Conservation (phyloP, 2,888 invertebrate species). For the Timandra comae region DNA sequence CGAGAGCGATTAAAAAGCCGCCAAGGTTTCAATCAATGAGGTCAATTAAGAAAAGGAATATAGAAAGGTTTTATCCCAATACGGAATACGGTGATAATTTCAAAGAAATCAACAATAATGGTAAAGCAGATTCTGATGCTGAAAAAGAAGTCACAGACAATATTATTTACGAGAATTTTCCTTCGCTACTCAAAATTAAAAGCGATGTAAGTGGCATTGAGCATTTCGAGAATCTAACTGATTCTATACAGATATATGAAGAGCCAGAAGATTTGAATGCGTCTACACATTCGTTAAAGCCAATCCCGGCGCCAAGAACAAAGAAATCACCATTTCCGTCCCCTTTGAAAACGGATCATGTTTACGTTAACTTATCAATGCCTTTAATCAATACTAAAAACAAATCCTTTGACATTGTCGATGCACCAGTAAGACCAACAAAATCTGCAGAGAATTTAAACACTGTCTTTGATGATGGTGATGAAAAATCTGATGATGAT, state of each 20-base stretch:
- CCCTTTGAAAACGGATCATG: slow-evolving; percentile 70
- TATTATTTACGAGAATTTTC: slow-evolving; percentile 66
- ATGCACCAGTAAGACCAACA: slow-evolving; percentile 52
- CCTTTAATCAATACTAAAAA: slow-evolving; percentile 54
- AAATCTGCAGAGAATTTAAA: slow-evolving; percentile 58
- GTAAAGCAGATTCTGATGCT: slow-evolving; percentile 37
- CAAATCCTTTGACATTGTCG: slow-evolving; percentile 48
- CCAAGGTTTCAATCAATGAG: slow-evolving; percentile 71
- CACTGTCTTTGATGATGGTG: slow-evolving; percentile 25
- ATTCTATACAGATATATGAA: slow-evolving; percentile 81
- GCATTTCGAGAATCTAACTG: slow-evolving; percentile 79
- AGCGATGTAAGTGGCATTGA: slow-evolving; percentile 61
- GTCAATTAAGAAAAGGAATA: slow-evolving; percentile 59
- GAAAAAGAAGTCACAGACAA: slow-evolving; percentile 41
- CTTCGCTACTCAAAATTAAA: slow-evolving; percentile 48
- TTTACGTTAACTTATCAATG: slow-evolving; percentile 77
- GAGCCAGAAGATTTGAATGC: slow-evolving; percentile 47
- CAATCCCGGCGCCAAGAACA: slow-evolving; percentile 77
- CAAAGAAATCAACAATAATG: slow-evolving; percentile 67
- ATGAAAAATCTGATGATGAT: slow-evolving; percentile 24
- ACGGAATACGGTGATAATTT: slow-evolving; percentile 69
- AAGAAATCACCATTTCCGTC: slow-evolving; percentile 53
- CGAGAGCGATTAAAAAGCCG: slow-evolving; percentile 48
- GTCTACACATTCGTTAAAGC: slow-evolving; percentile 69
- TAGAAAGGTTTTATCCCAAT: slow-evolving; percentile 70